Conservation (phyloP, 2,888 invertebrate genomes). For the Polymixis lichenea region DNA sequence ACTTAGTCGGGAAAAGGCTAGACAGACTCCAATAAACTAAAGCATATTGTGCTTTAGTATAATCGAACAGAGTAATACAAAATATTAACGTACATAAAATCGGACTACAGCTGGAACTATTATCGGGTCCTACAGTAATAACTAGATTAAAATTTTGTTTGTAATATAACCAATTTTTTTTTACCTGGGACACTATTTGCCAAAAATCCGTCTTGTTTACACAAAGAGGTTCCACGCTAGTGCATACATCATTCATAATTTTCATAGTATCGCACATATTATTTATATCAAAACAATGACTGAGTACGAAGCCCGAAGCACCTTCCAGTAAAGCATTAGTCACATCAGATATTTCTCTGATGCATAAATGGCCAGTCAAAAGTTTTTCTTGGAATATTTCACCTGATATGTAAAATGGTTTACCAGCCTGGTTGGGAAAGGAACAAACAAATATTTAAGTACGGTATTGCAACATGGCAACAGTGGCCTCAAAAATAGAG, state of each 20-base stretch:
- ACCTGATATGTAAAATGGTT: slow-evolving; percentile 81
- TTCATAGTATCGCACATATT: slow-evolving; percentile 69
- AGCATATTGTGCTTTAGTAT: too few species aligned
- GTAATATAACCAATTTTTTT: not conserved
- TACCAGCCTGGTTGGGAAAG: slow-evolving; percentile 75
- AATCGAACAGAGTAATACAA: too few species aligned
- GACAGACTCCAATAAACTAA: too few species aligned
- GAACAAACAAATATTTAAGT: not conserved
- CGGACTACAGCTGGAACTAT: too few species aligned
- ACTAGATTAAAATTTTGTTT: not conserved
- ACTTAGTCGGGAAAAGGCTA: too few species aligned
- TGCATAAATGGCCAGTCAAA: slow-evolving; percentile 61
- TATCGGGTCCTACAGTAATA: too few species aligned
- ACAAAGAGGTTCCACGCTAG: slow-evolving; percentile 75
- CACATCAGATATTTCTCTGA: slow-evolving; percentile 77
- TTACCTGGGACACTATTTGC: slow-evolving; percentile 75
- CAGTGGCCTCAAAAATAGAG: too few species aligned
- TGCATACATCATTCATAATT: slow-evolving; percentile 76
- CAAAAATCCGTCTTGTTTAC: slow-evolving; percentile 71
- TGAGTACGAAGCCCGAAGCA: slow-evolving; percentile 79
- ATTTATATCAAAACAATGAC: slow-evolving; percentile 67
- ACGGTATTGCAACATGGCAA: too few species aligned
- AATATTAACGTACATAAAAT: too few species aligned
- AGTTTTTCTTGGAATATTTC: slow-evolving; percentile 73
- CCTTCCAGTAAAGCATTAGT: slow-evolving; percentile 80